Evolutionary conservation across 2,113 vertebrate species (phyloP).

Genomic region (Lophochroa leadbeateri): DNA sequence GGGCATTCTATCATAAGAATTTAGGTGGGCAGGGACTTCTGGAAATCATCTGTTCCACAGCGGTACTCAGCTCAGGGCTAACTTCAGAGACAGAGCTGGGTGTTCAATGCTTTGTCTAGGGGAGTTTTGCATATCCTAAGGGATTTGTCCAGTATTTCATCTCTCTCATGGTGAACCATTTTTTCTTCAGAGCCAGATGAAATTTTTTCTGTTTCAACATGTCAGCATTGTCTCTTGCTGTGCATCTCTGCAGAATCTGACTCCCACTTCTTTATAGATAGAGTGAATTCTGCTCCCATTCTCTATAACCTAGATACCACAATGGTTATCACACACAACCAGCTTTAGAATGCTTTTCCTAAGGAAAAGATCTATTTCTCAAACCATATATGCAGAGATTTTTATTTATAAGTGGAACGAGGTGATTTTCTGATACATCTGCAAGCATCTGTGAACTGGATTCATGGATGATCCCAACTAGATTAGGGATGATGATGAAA

Average conservation of each 20-base stretch:
- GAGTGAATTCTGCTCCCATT: not conserved
- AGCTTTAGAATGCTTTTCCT: not conserved
- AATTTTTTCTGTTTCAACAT: not conserved
- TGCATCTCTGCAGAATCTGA: not conserved
- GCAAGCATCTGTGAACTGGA: not conserved
- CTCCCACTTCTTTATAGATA: not conserved
- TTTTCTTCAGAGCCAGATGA: not conserved
- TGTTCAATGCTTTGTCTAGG: not conserved
- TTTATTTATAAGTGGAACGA: not conserved
- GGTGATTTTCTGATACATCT: not conserved
- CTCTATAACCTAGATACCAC: not conserved
- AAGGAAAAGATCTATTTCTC: not conserved
- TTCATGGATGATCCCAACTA: not conserved
- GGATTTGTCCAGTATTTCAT: not conserved
- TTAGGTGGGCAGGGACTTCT: not conserved
- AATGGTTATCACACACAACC: not conserved
- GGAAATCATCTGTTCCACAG: not conserved
- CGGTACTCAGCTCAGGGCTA: not conserved
- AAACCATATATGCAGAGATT: not conserved
- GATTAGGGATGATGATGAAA: not conserved
- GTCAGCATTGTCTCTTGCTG: not conserved
- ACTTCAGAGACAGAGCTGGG: not conserved
- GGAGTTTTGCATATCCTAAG: not conserved
- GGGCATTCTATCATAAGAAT: not conserved
- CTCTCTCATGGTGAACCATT: not conserved